A percentile compares a stretch with the other conserved stretches of the same genome.
These are phyloP conservation scores for Aquatica leii DNA, from an alignment of 2,888 invertebrate genomes.

Conservation along the genomic window DNA sequence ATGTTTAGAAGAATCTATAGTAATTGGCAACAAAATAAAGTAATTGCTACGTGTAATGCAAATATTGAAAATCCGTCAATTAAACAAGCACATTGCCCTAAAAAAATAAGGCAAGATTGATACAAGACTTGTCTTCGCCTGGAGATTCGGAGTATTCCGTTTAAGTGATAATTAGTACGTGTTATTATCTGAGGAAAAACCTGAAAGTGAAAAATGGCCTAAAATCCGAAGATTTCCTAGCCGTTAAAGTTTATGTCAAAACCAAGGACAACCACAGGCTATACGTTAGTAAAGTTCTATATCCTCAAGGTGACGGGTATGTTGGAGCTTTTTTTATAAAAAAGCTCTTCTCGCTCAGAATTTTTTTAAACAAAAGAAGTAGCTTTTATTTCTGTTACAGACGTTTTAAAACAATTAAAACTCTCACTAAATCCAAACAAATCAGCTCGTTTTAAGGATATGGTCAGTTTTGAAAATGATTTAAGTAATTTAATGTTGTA, in stretches of 20 bases:
- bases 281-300: slow-evolving; percentile 5
- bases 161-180: background rate
- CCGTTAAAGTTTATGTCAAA: background rate
- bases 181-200: background rate
- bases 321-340: slow-evolving; percentile 6
- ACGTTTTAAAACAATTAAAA: no score
- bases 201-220: background rate
- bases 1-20: background rate
- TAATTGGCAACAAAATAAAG: background rate
- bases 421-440: no score
- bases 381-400: no score
- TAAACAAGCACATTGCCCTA: background rate
- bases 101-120: background rate
- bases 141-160: background rate
- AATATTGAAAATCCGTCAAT: background rate
- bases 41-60: background rate
- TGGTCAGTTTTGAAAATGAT: no score
- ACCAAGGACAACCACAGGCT: background rate
- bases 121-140: background rate
- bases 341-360: no score
- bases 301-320: background rate
- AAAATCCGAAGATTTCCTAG: background rate
- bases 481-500: no score
- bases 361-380: no score
- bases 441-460: no score